A percentile compares a stretch with the other conserved stretches of the same genome.
These are phyloP conservation scores for Poecile atricapillus DNA, from an alignment of 2,113 vertebrate species.

Conservation along the genomic window DNA sequence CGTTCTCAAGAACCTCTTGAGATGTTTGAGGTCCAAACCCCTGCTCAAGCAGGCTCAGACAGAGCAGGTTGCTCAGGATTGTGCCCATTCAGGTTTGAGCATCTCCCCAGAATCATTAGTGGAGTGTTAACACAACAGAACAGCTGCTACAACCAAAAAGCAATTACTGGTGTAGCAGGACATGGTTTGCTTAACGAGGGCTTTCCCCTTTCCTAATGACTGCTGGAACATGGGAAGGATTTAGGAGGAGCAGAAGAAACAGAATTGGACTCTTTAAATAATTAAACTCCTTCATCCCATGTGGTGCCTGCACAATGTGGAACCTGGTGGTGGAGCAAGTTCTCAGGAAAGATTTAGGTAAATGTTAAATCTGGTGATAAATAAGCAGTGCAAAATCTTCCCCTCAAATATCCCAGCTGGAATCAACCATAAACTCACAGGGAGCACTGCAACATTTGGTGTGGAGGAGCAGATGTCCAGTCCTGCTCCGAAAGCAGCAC, in stretches of 20 bases:
- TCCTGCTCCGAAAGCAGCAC: neutral
- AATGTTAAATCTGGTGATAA: neutral
- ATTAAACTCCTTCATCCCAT: neutral
- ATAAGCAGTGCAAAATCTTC: neutral
- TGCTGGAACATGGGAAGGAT: neutral
- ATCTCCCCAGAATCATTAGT: neutral
- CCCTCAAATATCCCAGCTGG: neutral
- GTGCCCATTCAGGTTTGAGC: neutral
- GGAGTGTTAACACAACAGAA: rapidly evolving
- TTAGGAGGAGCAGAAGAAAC: neutral
- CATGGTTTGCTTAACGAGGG: neutral
- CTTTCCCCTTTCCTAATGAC: neutral
- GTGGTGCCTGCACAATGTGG: neutral
- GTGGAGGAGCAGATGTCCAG: neutral
- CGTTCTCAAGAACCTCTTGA: neutral
- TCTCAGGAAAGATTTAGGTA: neutral
- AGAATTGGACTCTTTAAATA: neutral
- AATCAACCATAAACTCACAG: neutral
- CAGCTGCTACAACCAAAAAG: neutral
- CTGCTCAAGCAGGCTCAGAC: neutral
- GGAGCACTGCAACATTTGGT: neutral
- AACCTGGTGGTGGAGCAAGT: neutral
- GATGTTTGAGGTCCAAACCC: rapidly evolving
- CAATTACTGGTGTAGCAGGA: neutral
- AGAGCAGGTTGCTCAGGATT: neutral